Evolutionary conservation across 2,888 invertebrate genomes (phyloP).

Genomic region (Ophion ellenae): DNA sequence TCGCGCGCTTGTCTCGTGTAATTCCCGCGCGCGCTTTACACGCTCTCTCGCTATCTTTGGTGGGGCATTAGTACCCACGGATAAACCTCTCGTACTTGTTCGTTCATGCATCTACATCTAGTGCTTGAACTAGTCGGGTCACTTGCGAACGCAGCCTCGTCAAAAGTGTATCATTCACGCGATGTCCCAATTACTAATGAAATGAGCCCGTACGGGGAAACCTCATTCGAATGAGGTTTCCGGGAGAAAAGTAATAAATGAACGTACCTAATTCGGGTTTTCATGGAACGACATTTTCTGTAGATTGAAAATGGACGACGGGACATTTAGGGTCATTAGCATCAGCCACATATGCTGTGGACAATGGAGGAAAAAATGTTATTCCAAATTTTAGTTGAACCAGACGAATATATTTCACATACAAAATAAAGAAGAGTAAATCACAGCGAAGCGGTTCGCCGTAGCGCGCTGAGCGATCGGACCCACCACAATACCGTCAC

Average conservation of each 20-base stretch:
- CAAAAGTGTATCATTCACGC: constrained; percentile 40
- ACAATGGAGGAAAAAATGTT: too few species aligned
- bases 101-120: constrained; percentile 49
- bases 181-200: constrained; percentile 25
- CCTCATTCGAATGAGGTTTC: not conserved
- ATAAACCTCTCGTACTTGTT: constrained; percentile 59
- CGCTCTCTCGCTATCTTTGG: constrained; percentile 62
- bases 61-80: constrained; percentile 58
- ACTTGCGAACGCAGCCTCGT: constrained; percentile 1
- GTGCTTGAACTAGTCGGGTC: constrained; percentile 12
- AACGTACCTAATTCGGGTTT: not conserved
- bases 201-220: not conserved
- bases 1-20: constrained; percentile 49
- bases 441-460: too few species aligned
- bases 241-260: not conserved
- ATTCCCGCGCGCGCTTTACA: constrained; percentile 60
- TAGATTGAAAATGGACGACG: not conserved
- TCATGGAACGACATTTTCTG: not conserved
- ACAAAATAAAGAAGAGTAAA: too few species aligned
- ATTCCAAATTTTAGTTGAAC: too few species aligned
- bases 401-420: too few species aligned
- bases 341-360: too few species aligned
- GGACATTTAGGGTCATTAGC: not conserved
- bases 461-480: too few species aligned
- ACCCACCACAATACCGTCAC: too few species aligned